Evolutionary conservation across 2,113 vertebrate genomes (phyloP).

Genomic region (Apeltes quadracus): DNA sequence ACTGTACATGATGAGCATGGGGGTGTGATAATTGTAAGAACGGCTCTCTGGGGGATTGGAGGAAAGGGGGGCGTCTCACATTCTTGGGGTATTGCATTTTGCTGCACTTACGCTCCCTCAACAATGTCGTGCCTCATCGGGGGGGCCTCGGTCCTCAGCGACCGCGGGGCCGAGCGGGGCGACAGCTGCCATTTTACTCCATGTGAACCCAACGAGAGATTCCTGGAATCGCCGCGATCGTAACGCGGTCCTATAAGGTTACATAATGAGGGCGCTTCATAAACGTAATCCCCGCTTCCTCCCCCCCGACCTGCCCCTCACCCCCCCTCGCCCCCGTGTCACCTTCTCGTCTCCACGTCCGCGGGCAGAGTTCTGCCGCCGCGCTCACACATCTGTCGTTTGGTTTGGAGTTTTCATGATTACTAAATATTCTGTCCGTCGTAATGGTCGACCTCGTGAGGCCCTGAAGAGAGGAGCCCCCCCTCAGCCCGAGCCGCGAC

Average conservation of each 20-base stretch:
- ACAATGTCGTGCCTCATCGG: slow-evolving; percentile 66
- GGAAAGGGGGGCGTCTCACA: slow-evolving; percentile 32
- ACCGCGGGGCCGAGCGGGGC: slow-evolving; percentile 51
- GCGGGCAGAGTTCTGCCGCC: slow-evolving; percentile 29
- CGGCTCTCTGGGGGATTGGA: slow-evolving; percentile 3
- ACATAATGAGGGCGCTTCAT: slow-evolving; percentile 68
- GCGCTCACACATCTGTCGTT: slow-evolving; percentile 56
- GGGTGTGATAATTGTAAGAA: slow-evolving; percentile 54
- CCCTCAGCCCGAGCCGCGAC: too few species aligned
- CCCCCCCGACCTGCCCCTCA: neutral
- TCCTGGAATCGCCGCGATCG: slow-evolving; percentile 59
- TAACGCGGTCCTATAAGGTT: slow-evolving; percentile 65
- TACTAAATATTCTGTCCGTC: too few species aligned
- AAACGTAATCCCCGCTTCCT: slow-evolving; percentile 69
- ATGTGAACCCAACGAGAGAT: slow-evolving; percentile 51
- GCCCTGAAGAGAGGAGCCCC: too few species aligned
- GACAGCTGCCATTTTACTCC: slow-evolving; percentile 73
- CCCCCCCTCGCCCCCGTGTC: slow-evolving; percentile 48
- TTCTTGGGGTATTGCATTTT: slow-evolving; percentile 69
- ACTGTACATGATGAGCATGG: slow-evolving; percentile 24
- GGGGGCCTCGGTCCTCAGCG: slow-evolving; percentile 53
- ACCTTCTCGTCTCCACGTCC: slow-evolving; percentile 36
- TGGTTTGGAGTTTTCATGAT: slow-evolving; percentile 40
- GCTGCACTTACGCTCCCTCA: slow-evolving; percentile 62
- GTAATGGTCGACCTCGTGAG: too few species aligned